phyloP scores from a whole-genome alignment of 1,140 invertebrate genomes.

The Aphis craccivora region DNA sequence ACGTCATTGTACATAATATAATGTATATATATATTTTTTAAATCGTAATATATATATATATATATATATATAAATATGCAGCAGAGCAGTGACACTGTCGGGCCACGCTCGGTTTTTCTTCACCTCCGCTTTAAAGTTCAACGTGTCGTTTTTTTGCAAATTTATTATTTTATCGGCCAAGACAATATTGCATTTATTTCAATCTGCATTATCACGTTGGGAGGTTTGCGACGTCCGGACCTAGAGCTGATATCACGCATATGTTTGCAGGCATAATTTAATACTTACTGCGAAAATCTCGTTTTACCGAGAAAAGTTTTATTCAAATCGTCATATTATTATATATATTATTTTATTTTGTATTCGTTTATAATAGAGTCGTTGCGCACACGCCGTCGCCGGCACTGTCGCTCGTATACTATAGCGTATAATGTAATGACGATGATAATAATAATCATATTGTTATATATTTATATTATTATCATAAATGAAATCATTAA shows the following conservation, averaged over 20 bases:
- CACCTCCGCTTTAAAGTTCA: not conserved
- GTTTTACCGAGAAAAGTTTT: not conserved
- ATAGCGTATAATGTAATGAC: too few relatives aligned
- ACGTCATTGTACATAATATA: not conserved
- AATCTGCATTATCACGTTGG: conserved; percentile 23
- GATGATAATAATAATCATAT: not conserved
- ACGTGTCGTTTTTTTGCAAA: not conserved
- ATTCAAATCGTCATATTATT: not conserved
- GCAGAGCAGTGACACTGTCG: too few relatives aligned
- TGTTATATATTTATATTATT: too few relatives aligned
- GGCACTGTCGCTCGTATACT: too few relatives aligned
- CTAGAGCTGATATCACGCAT: not conserved
- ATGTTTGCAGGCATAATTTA: not conserved
- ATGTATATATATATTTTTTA: not conserved
- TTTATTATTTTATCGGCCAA: not conserved
- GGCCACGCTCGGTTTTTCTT: not conserved
- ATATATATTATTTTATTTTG: not conserved
- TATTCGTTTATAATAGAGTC: not conserved
- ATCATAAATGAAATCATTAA: not conserved
- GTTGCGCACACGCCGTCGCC: not conserved
- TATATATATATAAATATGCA: too few relatives aligned
- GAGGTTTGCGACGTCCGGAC: not conserved
- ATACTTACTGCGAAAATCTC: not conserved
- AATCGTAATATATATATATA: too few relatives aligned
- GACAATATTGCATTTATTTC: not conserved